Evolutionary conservation across 2,797 vertebrate genomes (phyloP), one percentile per base, ranked within the genome.

Genomic region (Austrolebias charrua): DNA sequence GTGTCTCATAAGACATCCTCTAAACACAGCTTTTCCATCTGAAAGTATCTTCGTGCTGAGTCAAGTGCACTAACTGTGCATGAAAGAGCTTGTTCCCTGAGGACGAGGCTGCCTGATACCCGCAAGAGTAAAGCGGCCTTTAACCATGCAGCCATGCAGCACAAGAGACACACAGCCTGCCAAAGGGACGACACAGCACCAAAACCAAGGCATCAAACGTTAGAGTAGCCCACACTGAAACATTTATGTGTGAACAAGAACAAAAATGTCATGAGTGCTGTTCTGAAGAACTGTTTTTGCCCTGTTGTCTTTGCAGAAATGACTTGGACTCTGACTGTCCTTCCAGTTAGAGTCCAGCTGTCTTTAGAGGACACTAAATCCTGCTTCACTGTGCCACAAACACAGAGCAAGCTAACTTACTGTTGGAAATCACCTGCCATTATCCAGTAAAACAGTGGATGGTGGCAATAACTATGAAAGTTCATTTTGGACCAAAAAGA

Each of bases 11-110:
- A 90, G 82, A 88, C 80, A 60, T 91, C 85, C 86, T 89, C 87
- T 90, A 90, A 92, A 93, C 92, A 94, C 86, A 87, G 86, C 86
- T 93, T 93, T 93, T 93, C 93, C 93, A 94, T 94, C 91, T 88
- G 85, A 91, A 68, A 91, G 91, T 87, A 62, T 89, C 81, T 86
- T 86, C 79, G 76, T 63, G 86, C 90, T 86, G 90, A 93, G 90
- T 92, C 91, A 92, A 92, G 90, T 90, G 91, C 91, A 92, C 89
- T 92, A 93, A 93, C 92, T 92, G 91, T 87, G 90, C 91, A 87
- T 92, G 91, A 92, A 92, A 92, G 88, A 90, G 88, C 80, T 66
- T 0, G 63, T 75, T 88, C 88, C 91, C 90, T 66, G 73, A 93
- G 92, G 91, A 92, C 80, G 40, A 43, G 71, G 69, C 88, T 76